Evolutionary conservation across 2,888 invertebrate genomes (phyloP).

Genomic region (Cactoblastis cactorum): DNA sequence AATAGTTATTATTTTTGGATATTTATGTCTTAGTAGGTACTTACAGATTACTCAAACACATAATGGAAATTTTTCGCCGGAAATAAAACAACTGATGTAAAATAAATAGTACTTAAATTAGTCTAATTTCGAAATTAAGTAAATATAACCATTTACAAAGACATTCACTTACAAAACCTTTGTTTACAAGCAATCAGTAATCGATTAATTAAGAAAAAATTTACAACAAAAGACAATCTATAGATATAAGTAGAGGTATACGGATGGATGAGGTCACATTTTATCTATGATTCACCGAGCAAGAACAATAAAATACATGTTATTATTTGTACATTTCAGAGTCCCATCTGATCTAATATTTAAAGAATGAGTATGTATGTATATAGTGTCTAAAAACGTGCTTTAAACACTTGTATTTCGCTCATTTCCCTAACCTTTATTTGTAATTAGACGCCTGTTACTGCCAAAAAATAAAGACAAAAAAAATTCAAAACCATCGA

Average conservation of each 20-base stretch:
- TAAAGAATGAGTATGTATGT: neutral
- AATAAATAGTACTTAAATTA: too few relatives aligned
- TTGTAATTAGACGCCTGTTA: neutral
- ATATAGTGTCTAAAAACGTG: neutral
- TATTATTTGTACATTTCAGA: neutral
- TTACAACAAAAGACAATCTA: neutral
- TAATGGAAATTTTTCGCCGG: too few relatives aligned
- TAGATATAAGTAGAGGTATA: neutral
- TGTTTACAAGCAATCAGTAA: too few relatives aligned
- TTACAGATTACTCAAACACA: too few relatives aligned
- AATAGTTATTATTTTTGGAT: too few relatives aligned
- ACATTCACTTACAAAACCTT: too few relatives aligned
- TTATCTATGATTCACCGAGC: neutral
- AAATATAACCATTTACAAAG: too few relatives aligned
- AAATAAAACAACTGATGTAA: too few relatives aligned
- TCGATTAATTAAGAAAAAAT: neutral
- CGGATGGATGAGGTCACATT: neutral
- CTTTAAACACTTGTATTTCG: neutral
- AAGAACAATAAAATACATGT: neutral
- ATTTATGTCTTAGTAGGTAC: too few relatives aligned
- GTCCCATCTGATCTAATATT: constrained; percentile 1
- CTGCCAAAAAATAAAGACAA: neutral
- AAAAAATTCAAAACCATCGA: too few relatives aligned
- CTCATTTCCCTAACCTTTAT: neutral
- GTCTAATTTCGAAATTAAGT: too few relatives aligned